phyloP scores from a whole-genome alignment of 1,140 invertebrate genomes.

The Pseudomyrmex pallidus region DNA sequence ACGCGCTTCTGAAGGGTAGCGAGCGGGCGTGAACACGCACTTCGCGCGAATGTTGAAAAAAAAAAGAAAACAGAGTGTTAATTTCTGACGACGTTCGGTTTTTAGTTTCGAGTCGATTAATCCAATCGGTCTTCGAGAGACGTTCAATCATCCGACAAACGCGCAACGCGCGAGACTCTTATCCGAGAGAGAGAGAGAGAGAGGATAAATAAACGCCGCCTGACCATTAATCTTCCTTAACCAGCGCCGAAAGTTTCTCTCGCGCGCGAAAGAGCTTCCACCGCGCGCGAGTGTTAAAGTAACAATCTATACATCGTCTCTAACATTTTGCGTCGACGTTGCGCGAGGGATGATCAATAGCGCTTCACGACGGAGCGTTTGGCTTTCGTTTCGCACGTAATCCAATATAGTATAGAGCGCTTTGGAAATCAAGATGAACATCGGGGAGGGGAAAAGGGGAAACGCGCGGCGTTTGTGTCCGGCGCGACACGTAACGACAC shows the following conservation, averaged over 20 bases:
- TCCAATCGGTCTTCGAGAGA: slow-evolving; percentile 47
- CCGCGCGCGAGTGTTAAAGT: slow-evolving; percentile 45
- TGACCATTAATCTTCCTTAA: slow-evolving; percentile 57
- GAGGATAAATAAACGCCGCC: slow-evolving; percentile 30
- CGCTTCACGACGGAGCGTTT: not conserved
- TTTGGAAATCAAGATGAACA: slow-evolving; percentile 38
- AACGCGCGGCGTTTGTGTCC: slow-evolving; percentile 19
- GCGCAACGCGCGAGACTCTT: slow-evolving; percentile 17
- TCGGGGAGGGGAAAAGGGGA: not conserved
- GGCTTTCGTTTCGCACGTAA: slow-evolving; percentile 18
- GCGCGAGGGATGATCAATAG: slow-evolving; percentile 47
- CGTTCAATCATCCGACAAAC: slow-evolving; percentile 45
- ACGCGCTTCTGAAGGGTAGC: slow-evolving; percentile 1
- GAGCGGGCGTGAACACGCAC: too few relatives aligned
- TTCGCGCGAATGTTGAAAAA: not conserved
- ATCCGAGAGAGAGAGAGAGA: not conserved
- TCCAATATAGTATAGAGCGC: not conserved
- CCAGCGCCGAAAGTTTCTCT: slow-evolving; percentile 41
- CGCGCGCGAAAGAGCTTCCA: not conserved
- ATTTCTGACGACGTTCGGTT: slow-evolving; percentile 16
- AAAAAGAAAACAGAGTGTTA: not conserved
- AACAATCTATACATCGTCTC: slow-evolving; percentile 51
- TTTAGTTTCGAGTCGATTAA: slow-evolving; percentile 37
- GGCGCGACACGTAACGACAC: slow-evolving; percentile 4
- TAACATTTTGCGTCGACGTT: slow-evolving; percentile 54